Evolutionary conservation across 2,113 vertebrate genomes (phyloP), one percentile per base, ranked within the genome.

Genomic region (Lonchura striata): DNA sequence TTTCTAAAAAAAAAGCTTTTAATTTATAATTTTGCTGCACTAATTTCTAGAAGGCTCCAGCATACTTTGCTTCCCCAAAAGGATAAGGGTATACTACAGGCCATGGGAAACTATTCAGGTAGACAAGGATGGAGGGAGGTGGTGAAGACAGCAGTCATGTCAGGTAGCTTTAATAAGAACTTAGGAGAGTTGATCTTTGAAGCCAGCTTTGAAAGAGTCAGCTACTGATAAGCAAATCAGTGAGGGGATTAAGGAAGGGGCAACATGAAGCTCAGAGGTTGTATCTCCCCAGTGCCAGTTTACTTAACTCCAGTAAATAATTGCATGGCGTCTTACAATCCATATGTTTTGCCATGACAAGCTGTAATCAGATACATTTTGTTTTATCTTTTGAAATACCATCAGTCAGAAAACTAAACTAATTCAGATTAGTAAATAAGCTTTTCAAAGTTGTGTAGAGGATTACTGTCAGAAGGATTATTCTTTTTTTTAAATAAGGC

Each of bases 391-490:
- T 89, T 66, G 16, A 75, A 94, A 86, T 50, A 78, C 47, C 78
- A 42, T 44, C 91, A 80, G 33, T 77, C 68, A 86, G 64, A 86
- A 94, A 94, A 94, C 42, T 59, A 89, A 91, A 88, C 52, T 94
- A 84, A 59, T 91, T 83, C 89, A 42, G 12, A 78, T 88, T 66
- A 91, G 52, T 66, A 91, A 91, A 84, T 75, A 78, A 86, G 19
- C 28, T 74, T 81, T 95, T 42, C 22, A 59, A 86, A 92, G 33
- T 59, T 7, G 14, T 20, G 2, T 54, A 89, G 44, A 54, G 31
- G 39, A 87, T 89, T 94, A 84, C 19, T 65, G 59, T 69, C 88
- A 88, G 37, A 44, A 60, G n/a, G 22, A 20, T 86, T 77, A 57
- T 23, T 59, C 0, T 33, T 61, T 77, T 70, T 28, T 65, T 86